A percentile compares a stretch with the other conserved stretches of the same genome.
These are phyloP conservation scores for Drosophila persimilis DNA, from an alignment of 1,140 invertebrate genomes.

Conservation along the genomic window DNA sequence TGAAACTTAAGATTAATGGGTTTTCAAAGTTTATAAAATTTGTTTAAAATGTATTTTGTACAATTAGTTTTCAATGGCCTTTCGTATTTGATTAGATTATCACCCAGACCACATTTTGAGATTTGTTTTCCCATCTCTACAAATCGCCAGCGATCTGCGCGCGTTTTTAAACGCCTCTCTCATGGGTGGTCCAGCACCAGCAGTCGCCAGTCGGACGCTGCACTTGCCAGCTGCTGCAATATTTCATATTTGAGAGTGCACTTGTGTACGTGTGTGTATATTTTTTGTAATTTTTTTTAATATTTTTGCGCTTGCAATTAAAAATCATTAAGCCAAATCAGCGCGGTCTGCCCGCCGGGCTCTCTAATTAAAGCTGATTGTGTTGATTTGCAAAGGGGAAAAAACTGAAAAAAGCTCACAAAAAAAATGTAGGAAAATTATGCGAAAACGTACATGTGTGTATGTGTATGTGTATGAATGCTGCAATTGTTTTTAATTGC, in stretches of 20 bases:
- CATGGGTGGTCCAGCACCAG: constrained; percentile 44
- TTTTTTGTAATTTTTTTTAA: constrained; percentile 27
- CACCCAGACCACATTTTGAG: neutral
- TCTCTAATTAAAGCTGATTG: constrained; percentile 74
- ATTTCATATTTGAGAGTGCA: constrained; percentile 32
- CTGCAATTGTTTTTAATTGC: constrained; percentile 74
- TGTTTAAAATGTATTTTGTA: too few relatives aligned
- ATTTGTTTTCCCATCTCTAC: neutral
- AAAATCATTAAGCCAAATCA: constrained; percentile 75
- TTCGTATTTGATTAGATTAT: too few relatives aligned
- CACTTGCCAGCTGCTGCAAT: constrained; percentile 39
- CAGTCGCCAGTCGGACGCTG: constrained; percentile 15
- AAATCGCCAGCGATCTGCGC: constrained; percentile 3
- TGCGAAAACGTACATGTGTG: constrained; percentile 14
- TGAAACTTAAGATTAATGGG: too few relatives aligned
- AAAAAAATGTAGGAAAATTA: constrained; percentile 42
- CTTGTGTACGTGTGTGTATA: constrained; percentile 10
- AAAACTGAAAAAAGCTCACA: constrained; percentile 8
- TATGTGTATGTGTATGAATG: constrained; percentile 41
- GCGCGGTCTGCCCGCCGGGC: constrained; percentile 57
- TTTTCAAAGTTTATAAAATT: too few relatives aligned
- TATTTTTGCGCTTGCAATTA: constrained; percentile 65
- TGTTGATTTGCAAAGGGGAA: constrained; percentile 57
- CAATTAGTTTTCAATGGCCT: too few relatives aligned
- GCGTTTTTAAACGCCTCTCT: constrained; percentile 23